A percentile compares a stretch with the other conserved stretches of the same genome.
These are phyloP conservation scores for Trichonephila clavata DNA, from an alignment of 1,140 invertebrate species.

Conservation along the genomic window DNA sequence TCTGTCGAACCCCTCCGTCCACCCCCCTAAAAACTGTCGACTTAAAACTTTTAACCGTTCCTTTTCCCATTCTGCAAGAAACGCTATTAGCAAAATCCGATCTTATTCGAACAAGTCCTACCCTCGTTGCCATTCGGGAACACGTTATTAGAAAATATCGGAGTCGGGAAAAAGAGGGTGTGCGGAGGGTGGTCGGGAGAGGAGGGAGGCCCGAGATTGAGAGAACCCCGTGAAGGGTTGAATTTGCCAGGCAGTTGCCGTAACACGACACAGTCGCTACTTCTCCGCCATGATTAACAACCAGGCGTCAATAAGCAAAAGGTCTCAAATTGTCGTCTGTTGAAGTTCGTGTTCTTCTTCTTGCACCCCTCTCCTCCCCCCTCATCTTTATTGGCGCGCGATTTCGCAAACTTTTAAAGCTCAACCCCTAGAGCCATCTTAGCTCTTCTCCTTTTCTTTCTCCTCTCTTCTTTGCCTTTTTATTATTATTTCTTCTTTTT, in stretches of 20 bases:
- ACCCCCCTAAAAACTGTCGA: conserved; percentile 59
- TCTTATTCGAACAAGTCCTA: conserved; percentile 57
- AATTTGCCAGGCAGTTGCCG: conserved; percentile 5
- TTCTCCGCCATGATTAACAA: conserved; percentile 55
- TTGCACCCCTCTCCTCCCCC: background rate
- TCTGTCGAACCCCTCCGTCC: background rate
- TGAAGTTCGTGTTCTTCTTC: conserved; percentile 45
- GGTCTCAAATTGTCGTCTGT: conserved; percentile 68
- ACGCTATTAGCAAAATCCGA: conserved; percentile 67
- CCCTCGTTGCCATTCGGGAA: conserved; percentile 49
- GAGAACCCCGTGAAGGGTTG: conserved; percentile 32
- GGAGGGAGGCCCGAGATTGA: conserved; percentile 19
- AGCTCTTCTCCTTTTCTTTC: background rate
- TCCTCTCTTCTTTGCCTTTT: background rate
- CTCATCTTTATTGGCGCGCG: conserved; percentile 45
- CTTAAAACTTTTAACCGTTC: conserved; percentile 72
- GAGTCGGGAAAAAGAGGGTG: background rate
- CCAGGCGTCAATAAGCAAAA: conserved; percentile 69
- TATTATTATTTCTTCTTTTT: conserved; percentile 17
- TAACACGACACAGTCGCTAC: conserved; percentile 49
- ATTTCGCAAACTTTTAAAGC: conserved; percentile 70
- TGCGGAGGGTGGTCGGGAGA: background rate
- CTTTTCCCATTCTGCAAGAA: background rate
- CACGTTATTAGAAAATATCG: conserved; percentile 70
- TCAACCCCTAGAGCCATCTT: conserved; percentile 53